Percentiles rank a stretch among this genome's conserved stretches.
Evolutionary conservation across 2,888 invertebrate species (phyloP).

Genomic region (Volucella inflata): DNA sequence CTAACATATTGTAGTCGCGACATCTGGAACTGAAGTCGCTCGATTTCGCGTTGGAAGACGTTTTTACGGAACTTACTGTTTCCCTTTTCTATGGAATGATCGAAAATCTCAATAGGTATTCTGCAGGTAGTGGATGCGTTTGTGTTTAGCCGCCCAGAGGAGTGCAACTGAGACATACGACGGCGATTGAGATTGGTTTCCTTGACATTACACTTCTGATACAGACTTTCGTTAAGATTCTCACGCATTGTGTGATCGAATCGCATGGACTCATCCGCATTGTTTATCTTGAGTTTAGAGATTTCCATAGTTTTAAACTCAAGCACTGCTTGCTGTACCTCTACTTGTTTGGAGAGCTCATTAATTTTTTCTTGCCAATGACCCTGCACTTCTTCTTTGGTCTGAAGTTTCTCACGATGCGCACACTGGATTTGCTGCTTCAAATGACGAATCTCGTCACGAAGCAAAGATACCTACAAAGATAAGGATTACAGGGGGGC

Average conservation of each 20-base stretch:
- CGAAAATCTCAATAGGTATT: constrained; percentile 76
- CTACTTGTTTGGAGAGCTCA: constrained; percentile 79
- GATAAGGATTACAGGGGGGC: neutral
- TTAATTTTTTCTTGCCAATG: constrained; percentile 80
- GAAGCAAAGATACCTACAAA: constrained; percentile 78
- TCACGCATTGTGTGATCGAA: constrained; percentile 76
- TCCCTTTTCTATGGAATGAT: constrained; percentile 73
- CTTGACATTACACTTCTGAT: constrained; percentile 33
- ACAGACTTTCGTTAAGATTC: constrained; percentile 39
- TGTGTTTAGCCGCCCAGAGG: constrained; percentile 1
- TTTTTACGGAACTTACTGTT: constrained; percentile 68
- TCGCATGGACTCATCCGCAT: constrained; percentile 76
- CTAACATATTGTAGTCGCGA: constrained; percentile 77
- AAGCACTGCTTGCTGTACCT: constrained; percentile 80
- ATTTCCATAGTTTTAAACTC: constrained; percentile 79
- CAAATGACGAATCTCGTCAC: constrained; percentile 81
- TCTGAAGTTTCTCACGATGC: constrained; percentile 80
- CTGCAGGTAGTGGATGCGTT: neutral
- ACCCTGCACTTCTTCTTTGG: constrained; percentile 78
- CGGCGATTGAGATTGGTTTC: constrained; percentile 37
- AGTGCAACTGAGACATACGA: constrained; percentile 29
- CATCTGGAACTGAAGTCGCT: constrained; percentile 78
- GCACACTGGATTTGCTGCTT: constrained; percentile 80
- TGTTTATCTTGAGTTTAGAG: constrained; percentile 79
- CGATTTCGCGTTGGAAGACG: constrained; percentile 80